Conservation (phyloP, 2,113 vertebrate species). For the Andinoacara biseriatus region DNA sequence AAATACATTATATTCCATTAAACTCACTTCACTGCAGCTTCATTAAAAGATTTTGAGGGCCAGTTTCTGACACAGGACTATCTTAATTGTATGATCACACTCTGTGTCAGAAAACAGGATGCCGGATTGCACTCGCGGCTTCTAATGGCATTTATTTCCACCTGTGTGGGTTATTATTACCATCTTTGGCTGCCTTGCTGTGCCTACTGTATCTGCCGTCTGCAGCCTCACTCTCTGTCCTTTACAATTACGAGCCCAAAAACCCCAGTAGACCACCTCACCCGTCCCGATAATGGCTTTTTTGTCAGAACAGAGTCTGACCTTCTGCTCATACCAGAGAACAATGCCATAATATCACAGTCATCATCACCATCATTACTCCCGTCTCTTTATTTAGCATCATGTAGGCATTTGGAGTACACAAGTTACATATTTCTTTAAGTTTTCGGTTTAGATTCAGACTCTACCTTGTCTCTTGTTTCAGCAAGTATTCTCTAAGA, state of each 20-base stretch:
- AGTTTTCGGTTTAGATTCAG: background rate
- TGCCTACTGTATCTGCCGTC: slow-evolving; percentile 30
- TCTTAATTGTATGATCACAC: background rate
- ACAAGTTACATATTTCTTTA: background rate
- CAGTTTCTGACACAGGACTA: background rate
- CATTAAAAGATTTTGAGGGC: background rate
- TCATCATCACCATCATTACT: background rate
- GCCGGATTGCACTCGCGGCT: background rate
- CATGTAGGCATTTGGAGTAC: background rate
- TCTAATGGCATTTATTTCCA: slow-evolving; percentile 29
- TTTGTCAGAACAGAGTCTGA: slow-evolving; percentile 48
- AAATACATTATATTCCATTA: background rate
- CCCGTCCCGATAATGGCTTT: slow-evolving; percentile 56
- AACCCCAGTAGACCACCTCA: slow-evolving; percentile 38
- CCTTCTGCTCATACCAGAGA: slow-evolving; percentile 48
- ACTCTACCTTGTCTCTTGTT: background rate
- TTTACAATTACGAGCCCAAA: slow-evolving; percentile 48
- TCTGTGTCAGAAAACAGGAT: slow-evolving; percentile 1
- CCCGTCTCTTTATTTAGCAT: slow-evolving; percentile 4
- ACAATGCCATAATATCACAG: slow-evolving; percentile 37
- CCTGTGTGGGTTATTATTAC: slow-evolving; percentile 35
- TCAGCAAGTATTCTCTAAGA: background rate
- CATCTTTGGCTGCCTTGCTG: slow-evolving; percentile 16
- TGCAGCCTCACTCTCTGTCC: slow-evolving; percentile 38
- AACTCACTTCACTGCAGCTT: background rate